A percentile compares a stretch with the other conserved stretches of the same genome.
phyloP scores from a whole-genome alignment of 2,113 vertebrate species.

The Mobula birostris region DNA sequence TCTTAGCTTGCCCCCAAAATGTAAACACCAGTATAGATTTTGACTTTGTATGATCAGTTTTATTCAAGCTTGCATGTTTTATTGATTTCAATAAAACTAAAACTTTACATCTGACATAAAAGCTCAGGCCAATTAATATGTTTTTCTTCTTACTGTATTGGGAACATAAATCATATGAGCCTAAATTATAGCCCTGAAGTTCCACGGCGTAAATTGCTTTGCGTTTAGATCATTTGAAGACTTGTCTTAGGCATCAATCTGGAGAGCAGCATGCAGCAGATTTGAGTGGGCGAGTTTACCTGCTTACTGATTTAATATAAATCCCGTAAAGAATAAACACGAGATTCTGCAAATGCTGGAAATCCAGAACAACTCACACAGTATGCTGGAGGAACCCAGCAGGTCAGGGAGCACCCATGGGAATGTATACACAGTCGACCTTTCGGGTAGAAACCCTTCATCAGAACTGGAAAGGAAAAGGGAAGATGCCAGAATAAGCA shows the following conservation, averaged over 20 bases:
- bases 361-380: too few species aligned
- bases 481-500: too few species aligned
- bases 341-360: too few species aligned
- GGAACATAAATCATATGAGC: neutral
- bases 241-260: neutral
- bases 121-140: neutral
- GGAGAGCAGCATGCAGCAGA: neutral
- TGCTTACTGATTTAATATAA: neutral
- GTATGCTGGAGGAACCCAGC: too few species aligned
- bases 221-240: too few species aligned
- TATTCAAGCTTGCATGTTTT: neutral
- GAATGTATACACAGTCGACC: too few species aligned
- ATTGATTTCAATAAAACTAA: neutral
- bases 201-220: neutral
- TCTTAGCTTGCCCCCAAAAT: neutral
- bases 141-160: neutral
- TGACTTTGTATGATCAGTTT: neutral
- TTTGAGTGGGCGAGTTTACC: neutral
- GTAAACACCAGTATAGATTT: neutral
- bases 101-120: neutral
- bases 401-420: too few species aligned
- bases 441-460: too few species aligned
- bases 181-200: neutral
- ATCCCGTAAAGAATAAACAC: neutral
- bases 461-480: too few species aligned